Base-by-base conservation (phyloP, 2,797 vertebrate species). In the Selene dorsalis region DNA sequence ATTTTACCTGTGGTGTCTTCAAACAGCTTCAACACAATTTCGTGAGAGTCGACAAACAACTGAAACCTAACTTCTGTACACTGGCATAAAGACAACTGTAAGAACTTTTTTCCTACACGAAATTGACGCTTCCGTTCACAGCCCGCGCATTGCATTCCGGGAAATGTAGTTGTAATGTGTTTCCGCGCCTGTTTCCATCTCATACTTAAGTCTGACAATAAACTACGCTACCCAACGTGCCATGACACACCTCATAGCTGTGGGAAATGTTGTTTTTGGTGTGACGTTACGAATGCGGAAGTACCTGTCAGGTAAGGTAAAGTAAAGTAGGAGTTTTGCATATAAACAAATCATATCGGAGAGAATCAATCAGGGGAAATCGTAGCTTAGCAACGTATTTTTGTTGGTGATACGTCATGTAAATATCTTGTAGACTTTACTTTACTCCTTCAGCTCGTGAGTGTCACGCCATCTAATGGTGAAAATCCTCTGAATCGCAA, bases 81-180 rank as follows among this genome's bases (percentile, higher is more conserved):
- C 70, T 84, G 88, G 76, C 80, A 84, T 63, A 66, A 88, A 90
- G 82, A 91, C 82, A 87, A 85, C 73, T 69, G 86, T 79, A 84
- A 93, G 74, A 94, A 94, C 87, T 94, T 93, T 92, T 92, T 92
- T 91, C 92, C 91, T 88, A 79, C 50, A 71, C 80, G 70, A 83
- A 85, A 86, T 39, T 67, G 66, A 62, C 43, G 82, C 86, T 89
- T 94, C 93, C 92, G 84, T 5, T 18, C 69, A 85, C 11, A 41
- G 2, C 0, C 2, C 0, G 43, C 65, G 69, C 47, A 47, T 35
- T 1, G 74, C 4, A 3, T 12, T 30, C 22, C 58, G 84, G 93
- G 90, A 86, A 88, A 77, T 87, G 87, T 53, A 84, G 92, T 94
- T 84, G 68, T 0, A 0, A 0, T 2, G 9, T 0, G 0, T 35